These are phyloP conservation scores for Mamestra brassicae DNA, from an alignment of 2,888 invertebrate genomes.

Conservation along the genomic window DNA sequence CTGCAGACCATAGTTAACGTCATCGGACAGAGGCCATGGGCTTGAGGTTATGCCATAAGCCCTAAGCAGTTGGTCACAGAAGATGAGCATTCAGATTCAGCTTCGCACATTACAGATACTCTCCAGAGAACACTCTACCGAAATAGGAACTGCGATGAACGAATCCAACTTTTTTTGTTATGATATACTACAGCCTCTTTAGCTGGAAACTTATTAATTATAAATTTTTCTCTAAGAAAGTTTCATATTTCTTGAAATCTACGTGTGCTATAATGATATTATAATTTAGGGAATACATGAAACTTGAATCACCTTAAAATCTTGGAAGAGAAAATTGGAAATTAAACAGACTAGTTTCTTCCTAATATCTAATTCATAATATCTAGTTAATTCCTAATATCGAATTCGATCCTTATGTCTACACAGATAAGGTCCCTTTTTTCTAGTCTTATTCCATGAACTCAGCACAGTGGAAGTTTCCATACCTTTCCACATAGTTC, in stretches of 20 bases:
- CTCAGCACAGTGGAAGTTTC: slow-evolving; percentile 28
- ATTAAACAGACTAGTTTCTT: slow-evolving; percentile 24
- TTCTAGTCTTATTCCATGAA: background rate
- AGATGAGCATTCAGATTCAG: no score
- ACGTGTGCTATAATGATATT: background rate
- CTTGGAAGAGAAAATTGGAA: slow-evolving; percentile 26
- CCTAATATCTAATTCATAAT: slow-evolving; percentile 1
- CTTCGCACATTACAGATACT: background rate
- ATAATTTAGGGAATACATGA: slow-evolving; percentile 11
- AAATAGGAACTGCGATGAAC: background rate
- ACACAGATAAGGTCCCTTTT: slow-evolving; percentile 39
- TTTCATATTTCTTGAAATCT: background rate
- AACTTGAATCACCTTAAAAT: slow-evolving; percentile 30
- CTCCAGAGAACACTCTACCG: background rate
- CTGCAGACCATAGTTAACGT: background rate
- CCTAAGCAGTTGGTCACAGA: no score
- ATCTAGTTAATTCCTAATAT: background rate
- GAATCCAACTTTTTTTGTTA: background rate
- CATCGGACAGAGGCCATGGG: no score
- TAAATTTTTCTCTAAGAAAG: background rate
- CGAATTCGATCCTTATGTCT: slow-evolving; percentile 19
- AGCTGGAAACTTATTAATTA: background rate
- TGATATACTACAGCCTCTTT: background rate
- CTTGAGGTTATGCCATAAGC: no score
- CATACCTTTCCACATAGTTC: slow-evolving; percentile 69